Evolutionary conservation across 2,113 vertebrate species (phyloP).

Genomic region (Pteropus alecto): DNA sequence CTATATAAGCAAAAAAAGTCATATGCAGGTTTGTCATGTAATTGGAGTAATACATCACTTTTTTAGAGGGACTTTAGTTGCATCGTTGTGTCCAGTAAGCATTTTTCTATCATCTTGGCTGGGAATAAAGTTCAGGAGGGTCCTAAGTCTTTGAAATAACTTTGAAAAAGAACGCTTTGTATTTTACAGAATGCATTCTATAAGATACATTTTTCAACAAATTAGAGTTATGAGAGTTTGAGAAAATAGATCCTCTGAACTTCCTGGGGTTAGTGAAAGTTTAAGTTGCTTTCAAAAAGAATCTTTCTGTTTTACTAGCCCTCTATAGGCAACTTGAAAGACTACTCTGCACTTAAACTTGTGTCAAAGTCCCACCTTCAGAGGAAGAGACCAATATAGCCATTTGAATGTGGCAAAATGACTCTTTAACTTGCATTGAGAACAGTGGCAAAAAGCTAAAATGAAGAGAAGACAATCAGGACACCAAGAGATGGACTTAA

Average conservation of each 20-base stretch:
- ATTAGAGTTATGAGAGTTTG: conserved; percentile 52
- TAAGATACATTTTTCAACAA: conserved; percentile 56
- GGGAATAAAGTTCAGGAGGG: conserved; percentile 64
- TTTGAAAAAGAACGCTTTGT: conserved; percentile 65
- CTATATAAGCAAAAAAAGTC: background rate
- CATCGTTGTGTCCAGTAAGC: conserved; percentile 15
- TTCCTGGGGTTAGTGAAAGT: conserved; percentile 51
- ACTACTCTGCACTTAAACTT: background rate
- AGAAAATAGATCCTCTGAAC: conserved; percentile 46
- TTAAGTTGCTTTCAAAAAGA: conserved; percentile 43
- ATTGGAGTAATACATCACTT: conserved; percentile 55
- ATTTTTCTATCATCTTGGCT: conserved; percentile 63
- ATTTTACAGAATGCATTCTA: conserved; percentile 59
- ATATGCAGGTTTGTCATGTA: conserved; percentile 44
- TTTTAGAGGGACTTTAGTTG: conserved; percentile 53
- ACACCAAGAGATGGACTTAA: background rate
- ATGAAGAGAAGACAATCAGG: background rate
- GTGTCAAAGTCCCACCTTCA: background rate
- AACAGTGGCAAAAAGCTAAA: background rate
- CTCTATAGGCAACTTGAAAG: background rate
- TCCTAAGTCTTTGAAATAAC: conserved; percentile 59
- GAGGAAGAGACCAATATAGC: background rate
- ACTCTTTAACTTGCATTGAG: background rate
- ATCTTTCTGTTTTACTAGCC: background rate
- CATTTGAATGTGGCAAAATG: background rate